phyloP scores from a whole-genome alignment of 2,113 vertebrate genomes.

The Gorsachius goisagi region DNA sequence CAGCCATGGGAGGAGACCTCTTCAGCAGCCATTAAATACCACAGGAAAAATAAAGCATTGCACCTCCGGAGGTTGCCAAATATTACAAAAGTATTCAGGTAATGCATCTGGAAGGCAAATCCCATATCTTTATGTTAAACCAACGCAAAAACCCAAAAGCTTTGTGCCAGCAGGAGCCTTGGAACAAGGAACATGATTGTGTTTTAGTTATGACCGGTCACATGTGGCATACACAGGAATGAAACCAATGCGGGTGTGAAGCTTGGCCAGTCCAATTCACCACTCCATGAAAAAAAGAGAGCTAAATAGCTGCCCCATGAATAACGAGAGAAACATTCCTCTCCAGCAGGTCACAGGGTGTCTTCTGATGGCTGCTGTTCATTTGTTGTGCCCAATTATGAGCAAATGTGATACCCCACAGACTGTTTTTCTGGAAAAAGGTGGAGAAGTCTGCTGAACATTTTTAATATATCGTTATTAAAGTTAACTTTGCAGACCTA shows the following conservation, averaged over 20 bases:
- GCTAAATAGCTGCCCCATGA: not conserved
- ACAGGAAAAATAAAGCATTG: not conserved
- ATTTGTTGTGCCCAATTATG: conserved; percentile 11
- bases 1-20: not conserved
- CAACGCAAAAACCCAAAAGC: not conserved
- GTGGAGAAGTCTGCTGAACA: not conserved
- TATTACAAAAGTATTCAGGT: not conserved
- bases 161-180: not conserved
- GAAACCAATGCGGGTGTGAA: not conserved
- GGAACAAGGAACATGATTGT: conserved; percentile 31
- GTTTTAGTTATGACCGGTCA: conserved; percentile 16
- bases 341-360: not conserved
- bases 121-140: not conserved
- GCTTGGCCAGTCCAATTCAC: not conserved
- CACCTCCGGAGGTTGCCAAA: not conserved
- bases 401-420: conserved; percentile 13
- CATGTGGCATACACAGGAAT: conserved; percentile 39
- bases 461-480: conserved; percentile 42
- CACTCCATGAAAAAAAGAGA: not conserved
- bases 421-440: conserved; percentile 27
- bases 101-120: not conserved
- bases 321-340: conserved; percentile 17
- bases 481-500: conserved; percentile 22
- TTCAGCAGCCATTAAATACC: not conserved
- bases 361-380: not conserved